Evolutionary conservation across 1,140 invertebrate genomes (phyloP), one percentile per base, ranked within the genome.

Genomic region (Nomia melanderi): DNA sequence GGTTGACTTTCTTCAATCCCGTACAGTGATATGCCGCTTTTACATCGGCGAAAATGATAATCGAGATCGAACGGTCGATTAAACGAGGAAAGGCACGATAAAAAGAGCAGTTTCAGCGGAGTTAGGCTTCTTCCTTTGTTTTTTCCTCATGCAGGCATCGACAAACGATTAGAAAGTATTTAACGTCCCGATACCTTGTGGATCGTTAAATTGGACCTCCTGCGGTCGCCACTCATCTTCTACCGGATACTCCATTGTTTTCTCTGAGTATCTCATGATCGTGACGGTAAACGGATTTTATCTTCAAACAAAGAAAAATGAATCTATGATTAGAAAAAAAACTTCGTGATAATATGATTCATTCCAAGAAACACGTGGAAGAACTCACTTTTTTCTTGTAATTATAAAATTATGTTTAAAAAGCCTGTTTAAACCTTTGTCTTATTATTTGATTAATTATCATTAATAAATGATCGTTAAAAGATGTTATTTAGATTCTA

Each of bases 161-260:
- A 79, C 47, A 29, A 59, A 50, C 62, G 81, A 83, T 83, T 83
- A 79, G 82, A 79, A 83, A 83, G 82, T 72, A 83, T 83, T 83
- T 83, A 83, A 56, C 77, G 60, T 70, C 59, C 50, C 36, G 64
- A 78, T 82, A 69, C 39, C 20, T 57, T 29, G 39, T 56, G 14
- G 53, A 75, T 74, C 81, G 29, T 74, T 39, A 59, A 44, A 62
- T 73, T 69, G 41, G 72, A 82, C 78, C 77, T 73, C 84, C 84
- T 71, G 57, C 50, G 39, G 84, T 54, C 63, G 20, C 54, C 14
- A 69, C 75, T 71, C 53, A 83, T 83, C 59, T 70, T 33, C 54
- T 57, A 70, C 80, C 80, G 81, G 80, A 78, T 82, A 64, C 62
- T 78, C 64, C 41, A 81, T 83, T 84, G 82, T 80, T 65, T 83